Evolutionary conservation across 1,140 invertebrate species (phyloP).

Genomic region (Trichogramma pretiosum): DNA sequence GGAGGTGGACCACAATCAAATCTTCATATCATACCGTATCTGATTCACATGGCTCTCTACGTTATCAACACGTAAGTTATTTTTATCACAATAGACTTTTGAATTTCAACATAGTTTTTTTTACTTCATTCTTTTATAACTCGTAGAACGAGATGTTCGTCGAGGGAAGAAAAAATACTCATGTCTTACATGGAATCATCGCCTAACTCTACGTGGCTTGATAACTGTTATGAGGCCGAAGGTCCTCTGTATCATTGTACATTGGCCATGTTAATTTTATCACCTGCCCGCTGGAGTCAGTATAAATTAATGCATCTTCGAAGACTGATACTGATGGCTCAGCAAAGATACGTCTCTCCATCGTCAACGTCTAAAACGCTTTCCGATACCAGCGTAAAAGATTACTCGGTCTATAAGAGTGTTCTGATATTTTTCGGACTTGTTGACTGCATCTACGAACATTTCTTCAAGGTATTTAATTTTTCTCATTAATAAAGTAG

Average conservation of each 20-base stretch:
- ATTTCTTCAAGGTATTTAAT: constrained; percentile 60
- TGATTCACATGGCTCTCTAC: constrained; percentile 91
- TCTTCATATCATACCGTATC: constrained; percentile 90
- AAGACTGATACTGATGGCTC: constrained; percentile 68
- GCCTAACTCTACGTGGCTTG: constrained; percentile 56
- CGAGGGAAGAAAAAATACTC: constrained; percentile 65
- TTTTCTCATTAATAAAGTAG: no score
- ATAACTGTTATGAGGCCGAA: constrained; percentile 80
- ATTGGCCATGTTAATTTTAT: constrained; percentile 69
- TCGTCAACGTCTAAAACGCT: constrained; percentile 48
- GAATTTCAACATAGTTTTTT: no score
- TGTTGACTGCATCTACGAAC: constrained; percentile 65
- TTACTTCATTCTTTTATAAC: constrained; percentile 2
- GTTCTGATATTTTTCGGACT: constrained; percentile 77
- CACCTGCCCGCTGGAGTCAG: constrained; percentile 61
- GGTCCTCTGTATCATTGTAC: constrained; percentile 80
- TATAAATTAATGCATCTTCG: constrained; percentile 64
- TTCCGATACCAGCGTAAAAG: constrained; percentile 50
- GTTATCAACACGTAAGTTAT: constrained; percentile 81
- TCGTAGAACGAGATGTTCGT: constrained; percentile 62
- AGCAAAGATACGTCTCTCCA: constrained; percentile 58
- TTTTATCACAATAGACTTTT: constrained; percentile 5
- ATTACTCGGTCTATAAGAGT: constrained; percentile 78
- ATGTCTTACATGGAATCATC: constrained; percentile 57
- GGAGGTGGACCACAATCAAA: constrained; percentile 95